These are phyloP conservation scores for Digitonthophagus gazella DNA, from an alignment of 2,888 invertebrate species.

Conservation along the genomic window DNA sequence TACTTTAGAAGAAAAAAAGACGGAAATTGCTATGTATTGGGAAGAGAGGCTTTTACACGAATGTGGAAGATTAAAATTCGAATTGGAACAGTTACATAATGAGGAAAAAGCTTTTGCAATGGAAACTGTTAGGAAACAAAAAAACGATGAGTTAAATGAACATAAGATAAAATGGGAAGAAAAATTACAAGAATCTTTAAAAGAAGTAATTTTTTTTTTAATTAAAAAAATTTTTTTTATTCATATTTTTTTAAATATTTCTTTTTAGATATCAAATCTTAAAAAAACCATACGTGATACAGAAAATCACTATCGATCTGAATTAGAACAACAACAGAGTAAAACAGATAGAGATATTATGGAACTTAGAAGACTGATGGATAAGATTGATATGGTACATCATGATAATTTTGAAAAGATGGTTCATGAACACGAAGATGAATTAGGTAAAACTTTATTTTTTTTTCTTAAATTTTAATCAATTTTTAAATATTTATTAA, in stretches of 20 bases:
- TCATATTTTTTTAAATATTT: conserved; percentile 13
- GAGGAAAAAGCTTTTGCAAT: conserved; percentile 61
- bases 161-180: conserved; percentile 57
- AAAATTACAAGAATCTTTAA: conserved; percentile 48
- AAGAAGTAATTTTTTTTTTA: background rate
- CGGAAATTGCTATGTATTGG: conserved; percentile 61
- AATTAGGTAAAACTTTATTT: conserved; percentile 67
- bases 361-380: conserved; percentile 68
- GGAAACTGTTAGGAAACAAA: conserved; percentile 56
- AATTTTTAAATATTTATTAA: background rate
- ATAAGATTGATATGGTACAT: conserved; percentile 72
- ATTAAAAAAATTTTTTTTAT: no score
- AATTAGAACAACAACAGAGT: conserved; percentile 61
- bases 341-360: conserved; percentile 68
- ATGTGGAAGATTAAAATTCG: conserved; percentile 60
- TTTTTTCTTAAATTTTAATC: background rate
- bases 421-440: conserved; percentile 62
- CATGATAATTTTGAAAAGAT: conserved; percentile 70
- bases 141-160: conserved; percentile 58
- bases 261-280: conserved; percentile 65
- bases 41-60: conserved; percentile 63
- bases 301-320: conserved; percentile 56
- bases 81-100: conserved; percentile 60
- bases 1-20: conserved; percentile 54
- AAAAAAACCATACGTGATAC: conserved; percentile 65